Conservation (phyloP, 2,113 vertebrate genomes). For the Halcyon senegalensis region DNA sequence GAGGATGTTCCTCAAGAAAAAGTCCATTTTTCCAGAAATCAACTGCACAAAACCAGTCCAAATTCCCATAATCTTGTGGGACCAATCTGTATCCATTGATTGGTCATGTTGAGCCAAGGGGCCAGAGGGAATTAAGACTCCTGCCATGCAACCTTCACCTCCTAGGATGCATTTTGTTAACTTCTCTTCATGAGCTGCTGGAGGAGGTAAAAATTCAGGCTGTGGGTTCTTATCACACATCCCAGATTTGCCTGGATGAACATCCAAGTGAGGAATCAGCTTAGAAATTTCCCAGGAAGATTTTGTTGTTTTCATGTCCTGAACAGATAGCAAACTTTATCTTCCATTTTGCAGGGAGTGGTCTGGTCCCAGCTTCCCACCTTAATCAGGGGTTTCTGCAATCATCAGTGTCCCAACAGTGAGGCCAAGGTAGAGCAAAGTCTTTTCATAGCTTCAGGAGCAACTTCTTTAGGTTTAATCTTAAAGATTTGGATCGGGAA, state of each 20-base stretch:
- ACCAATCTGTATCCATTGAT: not conserved
- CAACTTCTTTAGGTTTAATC: not conserved
- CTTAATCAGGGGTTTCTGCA: not conserved
- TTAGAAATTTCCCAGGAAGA: not conserved
- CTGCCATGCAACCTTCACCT: not conserved
- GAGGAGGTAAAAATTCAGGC: not conserved
- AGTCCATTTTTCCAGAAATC: not conserved
- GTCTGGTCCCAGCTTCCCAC: not conserved
- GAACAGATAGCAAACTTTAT: not conserved
- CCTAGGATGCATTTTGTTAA: not conserved
- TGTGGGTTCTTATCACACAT: not conserved
- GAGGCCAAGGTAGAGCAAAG: not conserved
- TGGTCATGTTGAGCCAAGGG: not conserved
- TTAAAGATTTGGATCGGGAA: not conserved
- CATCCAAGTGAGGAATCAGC: not conserved
- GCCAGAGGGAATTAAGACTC: not conserved
- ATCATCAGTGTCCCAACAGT: not conserved
- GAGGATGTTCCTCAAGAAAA: not conserved
- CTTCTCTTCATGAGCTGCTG: not conserved
- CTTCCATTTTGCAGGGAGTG: not conserved
- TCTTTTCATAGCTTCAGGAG: not conserved
- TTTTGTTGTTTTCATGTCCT: not conserved
- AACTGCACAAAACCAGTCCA: not conserved
- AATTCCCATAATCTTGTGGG: not conserved
- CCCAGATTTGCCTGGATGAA: not conserved